Base-by-base conservation (phyloP, 1,140 invertebrate species). In the Bombus waltoni region DNA sequence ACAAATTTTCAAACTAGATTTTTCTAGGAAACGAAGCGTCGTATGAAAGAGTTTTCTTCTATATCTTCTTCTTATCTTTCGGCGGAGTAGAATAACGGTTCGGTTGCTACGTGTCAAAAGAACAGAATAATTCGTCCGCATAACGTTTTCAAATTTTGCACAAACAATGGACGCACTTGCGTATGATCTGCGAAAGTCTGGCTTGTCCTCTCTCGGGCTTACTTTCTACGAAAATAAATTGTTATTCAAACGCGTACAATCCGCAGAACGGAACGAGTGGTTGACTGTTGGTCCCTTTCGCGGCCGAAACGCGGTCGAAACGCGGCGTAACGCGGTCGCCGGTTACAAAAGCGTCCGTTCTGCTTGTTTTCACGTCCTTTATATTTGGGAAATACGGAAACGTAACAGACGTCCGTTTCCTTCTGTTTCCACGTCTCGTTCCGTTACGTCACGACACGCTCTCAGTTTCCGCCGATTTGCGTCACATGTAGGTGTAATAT, bases 351-450 rank as follows among this genome's bases (percentile, higher is more conserved):
- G 40, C 66, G 22, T 32, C 32, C 32, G n/a, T 38, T 38, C 15
- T n/a, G 44, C 35, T 81, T 57, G 44, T 71, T 71, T 71, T 70
- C 66, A 28, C 66, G 66, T 72, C 35, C 57, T 75, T 38, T 44
- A 42, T 8, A 38, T 75, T 82, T 62, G 32, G 42, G 11, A 40
- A 28, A 32, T 59, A 62, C 71, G 81, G 38, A 75, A 75, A 44
- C 40, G 53, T 47, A 66, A 76, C 42, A 53, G 53, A 76, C 59
- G 42, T 66, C 81, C 81, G 72, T 66, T 75, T 53, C 59, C 81
- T 83, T 76, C 44, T 53, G 59, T 40, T 76, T 38, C 42, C 32
- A 22, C 66, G 44, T n/a, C 44, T 25, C 79, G 68, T 72, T n/a
- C 35, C 38, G 44, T 83, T 76, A 53, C 59, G 25, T 53, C 59